phyloP scores from a whole-genome alignment of 2,888 invertebrate species.

The Geophilus truncorum region DNA sequence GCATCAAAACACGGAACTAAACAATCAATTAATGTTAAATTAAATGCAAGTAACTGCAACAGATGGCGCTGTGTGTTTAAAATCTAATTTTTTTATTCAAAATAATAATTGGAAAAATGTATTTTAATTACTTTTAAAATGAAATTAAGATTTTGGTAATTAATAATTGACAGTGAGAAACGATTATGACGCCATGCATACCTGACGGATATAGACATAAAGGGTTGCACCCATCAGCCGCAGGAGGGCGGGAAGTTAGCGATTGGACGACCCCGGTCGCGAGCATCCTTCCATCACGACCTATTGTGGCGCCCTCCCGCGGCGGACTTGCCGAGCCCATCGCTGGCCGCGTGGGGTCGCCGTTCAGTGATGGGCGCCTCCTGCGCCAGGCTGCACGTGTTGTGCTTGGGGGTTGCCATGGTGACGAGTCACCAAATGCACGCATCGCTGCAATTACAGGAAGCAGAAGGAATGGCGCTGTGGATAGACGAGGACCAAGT shows the following conservation, averaged over 20 bases:
- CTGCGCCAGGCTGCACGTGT: neutral
- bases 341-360: neutral
- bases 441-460: neutral
- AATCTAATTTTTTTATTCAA: too few relatives aligned
- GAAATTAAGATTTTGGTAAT: too few relatives aligned
- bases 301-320: neutral
- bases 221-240: neutral
- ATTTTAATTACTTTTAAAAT: too few relatives aligned
- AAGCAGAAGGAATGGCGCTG: neutral
- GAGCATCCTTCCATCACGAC: neutral
- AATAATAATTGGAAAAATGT: too few relatives aligned
- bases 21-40: too few relatives aligned
- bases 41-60: too few relatives aligned
- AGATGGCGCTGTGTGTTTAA: too few relatives aligned
- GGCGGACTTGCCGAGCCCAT: neutral
- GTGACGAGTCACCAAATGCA: neutral
- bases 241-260: neutral
- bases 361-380: neutral
- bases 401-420: neutral
- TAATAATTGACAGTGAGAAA: too few relatives aligned
- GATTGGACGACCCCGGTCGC: neutral
- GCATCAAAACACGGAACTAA: too few relatives aligned
- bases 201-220: too few relatives aligned
- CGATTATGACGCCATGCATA: too few relatives aligned
- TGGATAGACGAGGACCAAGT: neutral